A percentile compares a stretch with the other conserved stretches of the same genome.
phyloP scores from a whole-genome alignment of 1,140 invertebrate species.

The Bombus haemorrhoidalis region DNA sequence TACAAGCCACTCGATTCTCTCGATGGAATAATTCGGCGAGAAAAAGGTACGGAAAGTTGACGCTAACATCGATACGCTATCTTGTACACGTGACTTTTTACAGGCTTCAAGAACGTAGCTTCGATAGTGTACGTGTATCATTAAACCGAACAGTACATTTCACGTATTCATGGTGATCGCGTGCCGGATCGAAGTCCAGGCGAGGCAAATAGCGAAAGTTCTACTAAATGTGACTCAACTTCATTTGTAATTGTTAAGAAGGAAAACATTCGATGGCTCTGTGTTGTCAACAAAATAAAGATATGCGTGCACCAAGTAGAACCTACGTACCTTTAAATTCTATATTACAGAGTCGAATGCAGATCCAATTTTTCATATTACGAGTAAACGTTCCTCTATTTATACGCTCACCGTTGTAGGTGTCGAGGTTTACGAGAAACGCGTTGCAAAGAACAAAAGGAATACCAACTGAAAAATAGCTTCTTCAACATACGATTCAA shows the following conservation, averaged over 20 bases:
- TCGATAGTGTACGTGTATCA: background rate
- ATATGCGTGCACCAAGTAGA: background rate
- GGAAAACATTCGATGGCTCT: background rate
- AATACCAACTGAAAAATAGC: background rate
- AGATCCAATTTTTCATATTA: background rate
- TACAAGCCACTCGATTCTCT: too few species aligned
- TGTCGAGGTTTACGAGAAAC: background rate
- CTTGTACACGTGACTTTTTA: background rate
- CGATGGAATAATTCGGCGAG: background rate
- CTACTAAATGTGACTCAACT: background rate
- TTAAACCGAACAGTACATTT: background rate
- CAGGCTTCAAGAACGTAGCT: background rate
- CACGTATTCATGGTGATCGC: background rate
- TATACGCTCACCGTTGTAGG: background rate
- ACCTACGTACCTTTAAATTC: background rate
- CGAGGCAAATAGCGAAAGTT: background rate
- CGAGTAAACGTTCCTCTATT: background rate
- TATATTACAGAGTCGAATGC: background rate
- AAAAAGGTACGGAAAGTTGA: background rate
- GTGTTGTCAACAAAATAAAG: background rate
- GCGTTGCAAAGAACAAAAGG: background rate
- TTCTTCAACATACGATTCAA: too few species aligned
- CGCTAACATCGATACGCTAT: background rate
- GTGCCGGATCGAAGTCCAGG: background rate
- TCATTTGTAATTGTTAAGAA: background rate